These are phyloP conservation scores for Festucalex cinctus DNA, from an alignment of 2,113 vertebrate genomes.

Conservation along the genomic window DNA sequence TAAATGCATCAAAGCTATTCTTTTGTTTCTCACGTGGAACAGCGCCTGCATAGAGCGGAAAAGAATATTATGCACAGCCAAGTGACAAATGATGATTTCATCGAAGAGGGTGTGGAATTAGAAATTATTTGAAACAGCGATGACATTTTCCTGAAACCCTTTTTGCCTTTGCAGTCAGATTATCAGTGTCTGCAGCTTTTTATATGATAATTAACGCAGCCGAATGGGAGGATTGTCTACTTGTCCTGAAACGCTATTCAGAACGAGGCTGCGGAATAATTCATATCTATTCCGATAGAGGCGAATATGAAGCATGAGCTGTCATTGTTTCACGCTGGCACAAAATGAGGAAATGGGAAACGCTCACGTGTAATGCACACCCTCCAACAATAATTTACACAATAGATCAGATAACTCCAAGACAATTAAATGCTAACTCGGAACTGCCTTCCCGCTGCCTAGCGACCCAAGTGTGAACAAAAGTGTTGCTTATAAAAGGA, in stretches of 20 bases:
- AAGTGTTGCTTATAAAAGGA: constrained; percentile 22
- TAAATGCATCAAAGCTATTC: constrained; percentile 51
- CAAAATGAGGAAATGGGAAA: constrained; percentile 27
- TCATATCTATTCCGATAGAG: constrained; percentile 37
- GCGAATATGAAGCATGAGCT: constrained; percentile 34
- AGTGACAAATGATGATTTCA: constrained; percentile 53
- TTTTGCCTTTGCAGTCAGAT: constrained; percentile 47
- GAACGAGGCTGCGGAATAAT: constrained; percentile 41
- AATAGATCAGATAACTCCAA: constrained; percentile 38
- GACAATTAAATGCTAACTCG: constrained; percentile 21
- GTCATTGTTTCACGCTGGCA: constrained; percentile 37
- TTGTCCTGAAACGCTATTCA: constrained; percentile 53
- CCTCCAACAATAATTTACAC: constrained; percentile 35
- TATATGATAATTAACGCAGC: constrained; percentile 70
- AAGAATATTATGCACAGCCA: constrained; percentile 30
- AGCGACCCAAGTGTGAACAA: constrained; percentile 20
- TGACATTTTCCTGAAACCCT: constrained; percentile 60
- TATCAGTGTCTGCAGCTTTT: constrained; percentile 49
- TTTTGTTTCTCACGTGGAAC: constrained; percentile 51
- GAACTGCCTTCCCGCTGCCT: constrained; percentile 5
- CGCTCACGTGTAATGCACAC: constrained; percentile 26
- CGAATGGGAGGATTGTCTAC: constrained; percentile 58
- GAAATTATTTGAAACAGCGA: constrained; percentile 48
- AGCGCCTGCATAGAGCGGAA: constrained; percentile 21
- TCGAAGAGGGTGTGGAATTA: constrained; percentile 56